Evolutionary conservation across 2,888 invertebrate species (phyloP), one percentile per base, ranked within the genome.

Genomic region (Bellardia pandia): DNA sequence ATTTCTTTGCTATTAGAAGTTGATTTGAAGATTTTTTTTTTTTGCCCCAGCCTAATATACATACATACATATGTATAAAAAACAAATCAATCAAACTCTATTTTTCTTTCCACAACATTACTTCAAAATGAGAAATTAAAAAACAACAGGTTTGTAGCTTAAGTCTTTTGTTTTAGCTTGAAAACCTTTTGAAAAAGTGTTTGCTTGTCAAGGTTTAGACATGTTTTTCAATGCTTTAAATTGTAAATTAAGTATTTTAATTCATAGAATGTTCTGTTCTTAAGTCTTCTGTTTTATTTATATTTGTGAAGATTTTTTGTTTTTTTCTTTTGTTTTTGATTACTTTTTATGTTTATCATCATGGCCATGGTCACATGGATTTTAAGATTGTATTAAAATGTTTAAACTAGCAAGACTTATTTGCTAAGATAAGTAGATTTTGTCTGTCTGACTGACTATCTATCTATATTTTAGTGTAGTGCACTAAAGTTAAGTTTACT

Each of bases 291-390:
- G n/a, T 56, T 33, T 23, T 56, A 2, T 58, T 58, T 58, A 30
- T 33, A 11, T 56, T 16, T 56, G 2, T 58, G 3, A 58, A 30
- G 14, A 7, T 30, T 30, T 23, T 23, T 56, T 23, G 16, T 8
- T 8, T 9, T 56, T 23, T 4, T 42, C 13, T 9, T 40, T 23
- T 56, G 3, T 16, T 16, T 33, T 23, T 42, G 37, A 11, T 68
- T 77, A 42, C 30, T 30, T 8, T 56, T 23, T 56, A 23, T 58
- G 45, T 30, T 71, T 58, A 78, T 60, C 75, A 82, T 69, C 75
- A 82, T 69, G 81, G 75, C 78, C 87, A 85, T 75, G 85, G 81
- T 66, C 85, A 81, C 45, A 84, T 68, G 76, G 48, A 77, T 76
- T 62, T 48, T 40, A 14, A 58, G 11, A 60, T 78, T 45, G 42